These are phyloP conservation scores for Lepidochrysops patricia DNA, from an alignment of 2,888 invertebrate genomes.

Conservation along the genomic window DNA sequence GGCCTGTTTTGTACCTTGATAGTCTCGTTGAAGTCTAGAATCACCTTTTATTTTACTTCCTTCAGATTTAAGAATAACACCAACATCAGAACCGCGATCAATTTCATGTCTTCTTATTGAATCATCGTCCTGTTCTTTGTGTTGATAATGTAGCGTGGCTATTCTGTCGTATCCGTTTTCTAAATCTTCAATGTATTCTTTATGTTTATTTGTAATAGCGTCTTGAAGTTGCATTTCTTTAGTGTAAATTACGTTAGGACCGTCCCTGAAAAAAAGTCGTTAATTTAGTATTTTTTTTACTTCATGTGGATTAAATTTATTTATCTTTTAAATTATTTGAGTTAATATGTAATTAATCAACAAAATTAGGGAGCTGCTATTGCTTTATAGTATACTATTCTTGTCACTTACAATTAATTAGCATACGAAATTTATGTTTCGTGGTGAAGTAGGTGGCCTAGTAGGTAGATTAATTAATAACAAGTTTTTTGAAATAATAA, in stretches of 20 bases:
- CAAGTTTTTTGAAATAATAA: too few species aligned
- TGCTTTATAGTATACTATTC: too few species aligned
- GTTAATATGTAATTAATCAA: background rate
- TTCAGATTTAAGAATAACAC: conserved; percentile 63
- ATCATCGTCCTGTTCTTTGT: conserved; percentile 78
- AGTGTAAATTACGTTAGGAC: conserved; percentile 71
- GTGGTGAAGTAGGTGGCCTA: too few species aligned
- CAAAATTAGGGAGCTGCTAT: too few species aligned
- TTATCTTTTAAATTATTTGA: too few species aligned
- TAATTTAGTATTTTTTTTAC: background rate
- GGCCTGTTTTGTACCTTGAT: conserved; percentile 44
- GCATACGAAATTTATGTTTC: too few species aligned
- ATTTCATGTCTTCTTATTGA: conserved; percentile 85
- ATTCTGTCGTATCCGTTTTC: conserved; percentile 74
- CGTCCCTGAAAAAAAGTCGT: conserved; percentile 46
- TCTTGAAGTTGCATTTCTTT: conserved; percentile 72
- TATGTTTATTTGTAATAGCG: conserved; percentile 65
- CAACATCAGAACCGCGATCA: conserved; percentile 82
- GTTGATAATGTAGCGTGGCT: conserved; percentile 61
- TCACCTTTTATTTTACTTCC: conserved; percentile 46
- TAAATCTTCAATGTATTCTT: conserved; percentile 74
- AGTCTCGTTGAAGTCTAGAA: conserved; percentile 42
- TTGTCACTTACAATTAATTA: too few species aligned
- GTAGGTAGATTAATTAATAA: too few species aligned
- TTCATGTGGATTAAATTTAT: too few species aligned